Evolutionary conservation across 2,797 vertebrate genomes (phyloP).

Genomic region (Oreonectes daqikongensis): DNA sequence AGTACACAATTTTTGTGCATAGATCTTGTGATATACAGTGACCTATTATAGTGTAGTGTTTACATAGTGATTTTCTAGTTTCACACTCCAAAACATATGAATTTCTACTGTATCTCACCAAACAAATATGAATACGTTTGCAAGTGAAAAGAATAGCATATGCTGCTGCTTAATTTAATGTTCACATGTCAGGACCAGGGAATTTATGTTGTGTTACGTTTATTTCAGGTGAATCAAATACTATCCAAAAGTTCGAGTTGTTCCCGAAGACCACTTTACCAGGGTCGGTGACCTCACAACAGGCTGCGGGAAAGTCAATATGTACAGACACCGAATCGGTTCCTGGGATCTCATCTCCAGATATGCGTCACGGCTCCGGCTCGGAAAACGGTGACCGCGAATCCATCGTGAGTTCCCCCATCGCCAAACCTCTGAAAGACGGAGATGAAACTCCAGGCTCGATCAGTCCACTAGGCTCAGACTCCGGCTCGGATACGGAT

Average conservation of each 20-base stretch:
- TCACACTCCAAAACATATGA: background rate
- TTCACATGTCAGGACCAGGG: background rate
- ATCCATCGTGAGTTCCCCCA: constrained; percentile 89
- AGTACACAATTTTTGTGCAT: background rate
- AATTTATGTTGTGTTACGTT: background rate
- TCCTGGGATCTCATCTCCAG: constrained; percentile 88
- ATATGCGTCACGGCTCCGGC: constrained; percentile 86
- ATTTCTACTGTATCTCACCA: too few species aligned
- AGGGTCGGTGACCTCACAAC: constrained; percentile 80
- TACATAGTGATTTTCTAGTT: background rate
- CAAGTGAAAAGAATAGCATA: too few species aligned
- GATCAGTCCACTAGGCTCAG: constrained; percentile 90
- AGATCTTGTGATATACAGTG: too few species aligned
- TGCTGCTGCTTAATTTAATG: too few species aligned
- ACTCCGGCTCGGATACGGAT: constrained; percentile 91
- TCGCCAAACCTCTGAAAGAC: constrained; percentile 84
- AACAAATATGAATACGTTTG: background rate
- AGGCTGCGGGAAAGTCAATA: constrained; percentile 79
- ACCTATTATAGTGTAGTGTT: background rate
- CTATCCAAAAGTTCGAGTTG: constrained; percentile 95
- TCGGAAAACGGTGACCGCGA: constrained; percentile 96
- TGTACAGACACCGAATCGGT: constrained; percentile 88
- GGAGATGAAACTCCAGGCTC: constrained; percentile 93
- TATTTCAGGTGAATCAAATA: constrained; percentile 80
- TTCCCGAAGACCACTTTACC: constrained; percentile 88